Evolutionary conservation across 2,797 vertebrate species (phyloP).

Genomic region (Eremophila alpestris): DNA sequence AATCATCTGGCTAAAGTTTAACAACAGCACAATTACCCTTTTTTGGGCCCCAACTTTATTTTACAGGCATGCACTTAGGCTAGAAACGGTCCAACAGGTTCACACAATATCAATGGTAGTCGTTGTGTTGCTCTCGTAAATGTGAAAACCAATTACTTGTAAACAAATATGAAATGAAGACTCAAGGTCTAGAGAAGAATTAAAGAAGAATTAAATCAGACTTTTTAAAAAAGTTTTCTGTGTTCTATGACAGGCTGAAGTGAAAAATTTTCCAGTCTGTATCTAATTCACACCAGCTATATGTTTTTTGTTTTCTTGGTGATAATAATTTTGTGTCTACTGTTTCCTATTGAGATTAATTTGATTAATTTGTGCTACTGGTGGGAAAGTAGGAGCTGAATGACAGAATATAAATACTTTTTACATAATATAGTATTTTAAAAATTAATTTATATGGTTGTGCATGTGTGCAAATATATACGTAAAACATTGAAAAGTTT

Average conservation of each 20-base stretch:
- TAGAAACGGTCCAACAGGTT: background rate
- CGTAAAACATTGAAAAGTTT: background rate
- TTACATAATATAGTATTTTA: background rate
- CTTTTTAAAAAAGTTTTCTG: background rate
- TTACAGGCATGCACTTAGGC: background rate
- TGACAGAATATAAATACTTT: background rate
- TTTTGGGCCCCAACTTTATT: constrained; percentile 1
- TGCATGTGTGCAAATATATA: background rate
- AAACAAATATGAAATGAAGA: background rate
- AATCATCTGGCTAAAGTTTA: constrained; percentile 1
- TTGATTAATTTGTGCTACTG: background rate
- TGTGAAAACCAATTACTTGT: background rate
- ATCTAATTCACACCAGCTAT: background rate
- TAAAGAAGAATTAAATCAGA: background rate
- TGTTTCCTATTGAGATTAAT: background rate
- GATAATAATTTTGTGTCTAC: background rate
- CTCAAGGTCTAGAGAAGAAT: background rate
- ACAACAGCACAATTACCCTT: background rate
- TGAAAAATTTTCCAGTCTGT: background rate
- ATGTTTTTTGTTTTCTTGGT: background rate
- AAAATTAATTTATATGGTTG: background rate
- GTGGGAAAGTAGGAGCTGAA: background rate
- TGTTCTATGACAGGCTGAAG: background rate
- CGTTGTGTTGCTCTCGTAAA: background rate
- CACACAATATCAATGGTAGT: background rate